phyloP scores from a whole-genome alignment of 2,888 invertebrate species.

The Eulithis prunata region DNA sequence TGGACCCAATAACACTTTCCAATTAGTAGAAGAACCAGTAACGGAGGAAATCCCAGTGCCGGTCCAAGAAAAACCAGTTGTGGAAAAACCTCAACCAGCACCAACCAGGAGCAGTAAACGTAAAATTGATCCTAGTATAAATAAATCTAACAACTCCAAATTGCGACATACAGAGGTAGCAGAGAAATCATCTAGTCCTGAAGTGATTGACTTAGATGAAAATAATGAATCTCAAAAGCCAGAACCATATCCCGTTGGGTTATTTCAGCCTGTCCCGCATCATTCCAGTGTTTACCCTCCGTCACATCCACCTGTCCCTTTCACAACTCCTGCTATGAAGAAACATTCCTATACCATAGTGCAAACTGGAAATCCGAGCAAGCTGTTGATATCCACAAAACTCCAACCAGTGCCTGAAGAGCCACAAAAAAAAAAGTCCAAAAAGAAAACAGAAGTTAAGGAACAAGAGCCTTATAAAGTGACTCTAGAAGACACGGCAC shows the following conservation, averaged over 20 bases:
- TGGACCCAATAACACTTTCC: slow-evolving; percentile 74
- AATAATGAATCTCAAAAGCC: slow-evolving; percentile 25
- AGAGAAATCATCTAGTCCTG: slow-evolving; percentile 35
- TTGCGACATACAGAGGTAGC: slow-evolving; percentile 30
- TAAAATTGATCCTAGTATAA: slow-evolving; percentile 21
- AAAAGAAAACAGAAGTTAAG: slow-evolving; percentile 50
- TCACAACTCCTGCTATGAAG: slow-evolving; percentile 71
- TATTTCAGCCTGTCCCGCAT: slow-evolving; percentile 67
- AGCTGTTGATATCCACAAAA: slow-evolving; percentile 76
- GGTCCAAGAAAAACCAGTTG: slow-evolving; percentile 8
- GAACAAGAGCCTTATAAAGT: slow-evolving; percentile 59
- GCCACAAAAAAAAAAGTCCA: slow-evolving; percentile 56
- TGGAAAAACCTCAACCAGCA: slow-evolving; percentile 26
- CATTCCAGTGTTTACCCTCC: slow-evolving; percentile 46
- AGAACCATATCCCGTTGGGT: slow-evolving; percentile 74
- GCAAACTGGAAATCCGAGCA: slow-evolving; percentile 76
- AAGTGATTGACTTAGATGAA: slow-evolving; percentile 52
- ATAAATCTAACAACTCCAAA: slow-evolving; percentile 17
- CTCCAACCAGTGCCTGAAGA: slow-evolving; percentile 53
- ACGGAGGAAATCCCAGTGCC: slow-evolving; percentile 3
- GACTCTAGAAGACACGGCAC: slow-evolving; percentile 58
- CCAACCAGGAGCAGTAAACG: slow-evolving; percentile 30
- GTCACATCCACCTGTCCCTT: slow-evolving; percentile 44
- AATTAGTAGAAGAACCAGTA: slow-evolving; percentile 62
- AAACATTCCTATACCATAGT: slow-evolving; percentile 77